These are phyloP conservation scores for Hyphantria cunea DNA, from an alignment of 1,140 invertebrate genomes.

Conservation along the genomic window DNA sequence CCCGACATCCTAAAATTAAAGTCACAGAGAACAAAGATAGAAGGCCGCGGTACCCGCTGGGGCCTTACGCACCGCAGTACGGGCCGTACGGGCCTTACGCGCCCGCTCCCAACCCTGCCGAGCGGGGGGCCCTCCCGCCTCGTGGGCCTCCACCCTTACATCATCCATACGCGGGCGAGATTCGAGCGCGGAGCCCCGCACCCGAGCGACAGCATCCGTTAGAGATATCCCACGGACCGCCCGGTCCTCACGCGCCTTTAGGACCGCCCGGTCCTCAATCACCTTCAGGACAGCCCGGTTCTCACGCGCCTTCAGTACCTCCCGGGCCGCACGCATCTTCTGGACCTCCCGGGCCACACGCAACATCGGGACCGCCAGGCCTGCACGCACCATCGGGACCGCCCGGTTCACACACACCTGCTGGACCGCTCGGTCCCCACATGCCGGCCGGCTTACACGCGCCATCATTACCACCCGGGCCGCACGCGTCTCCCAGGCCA, in stretches of 20 bases:
- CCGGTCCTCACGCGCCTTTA: constrained; percentile 26
- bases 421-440: constrained; percentile 34
- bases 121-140: constrained; percentile 27
- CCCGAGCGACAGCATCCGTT: constrained; percentile 20
- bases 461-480: no score
- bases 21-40: constrained; percentile 70
- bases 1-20: constrained; percentile 68
- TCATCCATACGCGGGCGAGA: constrained; percentile 26
- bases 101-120: constrained; percentile 60
- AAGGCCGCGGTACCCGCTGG: constrained; percentile 64
- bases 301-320: no score
- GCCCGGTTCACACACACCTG: not conserved
- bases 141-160: constrained; percentile 42
- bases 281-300: not conserved
- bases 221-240: constrained; percentile 23
- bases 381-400: no score
- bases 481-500: no score
- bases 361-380: no score
- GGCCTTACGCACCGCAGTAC: constrained; percentile 76
- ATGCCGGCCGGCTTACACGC: not conserved
- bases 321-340: no score
- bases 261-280: constrained; percentile 17
- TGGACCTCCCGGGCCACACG: no score
- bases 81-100: constrained; percentile 74
- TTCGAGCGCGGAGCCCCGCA: constrained; percentile 53